Conservation (phyloP, 2,888 invertebrate genomes). For the Pharmacophagus antenor region DNA sequence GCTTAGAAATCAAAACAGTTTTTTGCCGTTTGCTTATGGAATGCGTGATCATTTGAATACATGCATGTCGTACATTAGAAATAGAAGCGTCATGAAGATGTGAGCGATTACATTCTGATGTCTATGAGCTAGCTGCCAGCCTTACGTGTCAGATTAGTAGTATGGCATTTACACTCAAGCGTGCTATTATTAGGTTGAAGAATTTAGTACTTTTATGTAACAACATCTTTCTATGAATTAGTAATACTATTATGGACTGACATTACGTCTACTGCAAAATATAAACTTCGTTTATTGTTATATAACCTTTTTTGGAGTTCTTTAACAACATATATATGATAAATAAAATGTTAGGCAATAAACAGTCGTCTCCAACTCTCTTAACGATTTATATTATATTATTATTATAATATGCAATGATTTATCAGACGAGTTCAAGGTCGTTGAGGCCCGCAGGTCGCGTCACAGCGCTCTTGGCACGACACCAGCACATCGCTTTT, state of each 20-base stretch:
- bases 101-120: constrained; percentile 6
- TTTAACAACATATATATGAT: too few relatives aligned
- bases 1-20: constrained; percentile 35
- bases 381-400: constrained; percentile 12
- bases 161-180: not conserved
- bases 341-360: too few relatives aligned
- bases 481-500: constrained; percentile 46
- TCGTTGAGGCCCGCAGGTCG: constrained; percentile 65
- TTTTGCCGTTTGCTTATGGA: constrained; percentile 6
- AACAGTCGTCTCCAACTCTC: constrained; percentile 27
- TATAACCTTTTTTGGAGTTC: too few relatives aligned
- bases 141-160: not conserved
- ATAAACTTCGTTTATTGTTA: too few relatives aligned
- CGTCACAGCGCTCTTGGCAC: constrained; percentile 59
- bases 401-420: constrained; percentile 33
- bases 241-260: too few relatives aligned
- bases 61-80: not conserved
- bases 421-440: constrained; percentile 59
- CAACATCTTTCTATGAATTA: not conserved
- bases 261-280: too few relatives aligned
- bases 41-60: constrained; percentile 21
- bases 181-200: not conserved
- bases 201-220: not conserved
- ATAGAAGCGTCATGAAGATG: not conserved
- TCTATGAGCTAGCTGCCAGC: not conserved